A percentile compares a stretch with the other conserved stretches of the same genome.
Evolutionary conservation across 2,888 invertebrate genomes (phyloP).

Genomic region (Stegana nigrithorax): DNA sequence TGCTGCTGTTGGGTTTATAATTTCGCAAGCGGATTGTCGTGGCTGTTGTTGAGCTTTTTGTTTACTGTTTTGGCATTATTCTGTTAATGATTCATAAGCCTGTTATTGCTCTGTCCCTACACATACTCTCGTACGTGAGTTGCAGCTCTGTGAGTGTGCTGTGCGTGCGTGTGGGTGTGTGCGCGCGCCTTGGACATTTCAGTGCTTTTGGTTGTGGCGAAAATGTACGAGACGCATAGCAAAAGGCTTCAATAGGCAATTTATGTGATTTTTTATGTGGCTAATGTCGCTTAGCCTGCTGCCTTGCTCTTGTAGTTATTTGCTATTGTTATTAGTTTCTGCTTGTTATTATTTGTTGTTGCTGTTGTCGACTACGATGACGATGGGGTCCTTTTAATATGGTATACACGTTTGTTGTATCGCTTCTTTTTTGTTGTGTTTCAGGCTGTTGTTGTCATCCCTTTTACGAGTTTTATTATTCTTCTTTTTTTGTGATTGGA

Average conservation of each 20-base stretch:
- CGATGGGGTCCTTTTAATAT: too few relatives aligned
- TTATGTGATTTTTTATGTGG: conserved; percentile 8
- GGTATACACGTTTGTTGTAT: too few relatives aligned
- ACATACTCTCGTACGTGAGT: not conserved
- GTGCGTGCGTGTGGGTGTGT: not conserved
- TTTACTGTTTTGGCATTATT: conserved; percentile 4
- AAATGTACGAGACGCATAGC: not conserved
- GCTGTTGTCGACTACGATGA: too few relatives aligned
- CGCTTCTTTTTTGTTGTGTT: not conserved
- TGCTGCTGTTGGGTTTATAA: not conserved
- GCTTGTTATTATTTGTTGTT: not conserved
- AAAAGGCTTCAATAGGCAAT: conserved; percentile 1
- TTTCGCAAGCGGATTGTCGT: not conserved
- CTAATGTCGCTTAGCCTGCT: conserved; percentile 1
- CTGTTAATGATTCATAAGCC: conserved; percentile 7
- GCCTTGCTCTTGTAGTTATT: not conserved
- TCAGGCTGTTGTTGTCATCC: not conserved
- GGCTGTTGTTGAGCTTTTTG: not conserved
- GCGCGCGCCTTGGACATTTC: not conserved
- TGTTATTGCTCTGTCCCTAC: conserved; percentile 4
- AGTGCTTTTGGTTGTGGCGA: not conserved
- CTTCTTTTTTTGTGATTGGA: not conserved
- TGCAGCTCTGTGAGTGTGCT: not conserved
- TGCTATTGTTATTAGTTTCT: not conserved
- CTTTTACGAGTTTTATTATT: not conserved